Evolutionary conservation across 2,888 invertebrate genomes (phyloP).

Genomic region (Thecocarcelia acutangulata): DNA sequence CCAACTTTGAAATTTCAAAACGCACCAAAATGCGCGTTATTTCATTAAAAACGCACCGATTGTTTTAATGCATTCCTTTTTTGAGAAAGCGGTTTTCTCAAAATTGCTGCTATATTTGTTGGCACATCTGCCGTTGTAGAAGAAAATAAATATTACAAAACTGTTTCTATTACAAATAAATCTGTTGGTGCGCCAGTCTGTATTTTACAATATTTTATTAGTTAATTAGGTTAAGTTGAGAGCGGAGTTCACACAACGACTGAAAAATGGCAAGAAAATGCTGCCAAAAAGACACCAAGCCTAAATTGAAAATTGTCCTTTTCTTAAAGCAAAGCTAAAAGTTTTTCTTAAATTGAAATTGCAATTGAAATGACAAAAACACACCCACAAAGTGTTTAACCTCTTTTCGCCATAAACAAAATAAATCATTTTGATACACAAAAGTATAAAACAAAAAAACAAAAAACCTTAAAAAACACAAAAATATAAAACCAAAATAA

Average conservation of each 20-base stretch:
- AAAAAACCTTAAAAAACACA: background rate
- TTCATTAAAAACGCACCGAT: no score
- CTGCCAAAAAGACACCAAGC: conserved; percentile 42
- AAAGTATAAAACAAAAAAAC: conserved; percentile 12
- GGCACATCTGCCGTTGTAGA: background rate
- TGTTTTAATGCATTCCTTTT: no score
- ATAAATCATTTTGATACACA: conserved; percentile 58
- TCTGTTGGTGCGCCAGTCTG: conserved; percentile 25
- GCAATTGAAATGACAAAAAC: conserved; percentile 48
- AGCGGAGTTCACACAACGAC: background rate
- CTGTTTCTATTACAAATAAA: background rate
- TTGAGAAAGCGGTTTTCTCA: background rate
- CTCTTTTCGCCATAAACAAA: conserved; percentile 54
- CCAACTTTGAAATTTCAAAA: no score
- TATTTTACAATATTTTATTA: conserved; percentile 42
- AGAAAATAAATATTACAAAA: background rate
- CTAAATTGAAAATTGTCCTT: conserved; percentile 65
- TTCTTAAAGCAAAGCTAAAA: conserved; percentile 20
- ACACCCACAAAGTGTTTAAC: conserved; percentile 67
- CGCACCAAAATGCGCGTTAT: no score
- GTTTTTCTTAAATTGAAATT: conserved; percentile 42
- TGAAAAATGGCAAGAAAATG: conserved; percentile 37
- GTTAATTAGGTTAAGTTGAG: conserved; percentile 65
- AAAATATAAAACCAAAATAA: conserved; percentile 6
- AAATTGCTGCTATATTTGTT: background rate